Conservation (phyloP, 1,140 invertebrate genomes). For the Agrilus planipennis region DNA sequence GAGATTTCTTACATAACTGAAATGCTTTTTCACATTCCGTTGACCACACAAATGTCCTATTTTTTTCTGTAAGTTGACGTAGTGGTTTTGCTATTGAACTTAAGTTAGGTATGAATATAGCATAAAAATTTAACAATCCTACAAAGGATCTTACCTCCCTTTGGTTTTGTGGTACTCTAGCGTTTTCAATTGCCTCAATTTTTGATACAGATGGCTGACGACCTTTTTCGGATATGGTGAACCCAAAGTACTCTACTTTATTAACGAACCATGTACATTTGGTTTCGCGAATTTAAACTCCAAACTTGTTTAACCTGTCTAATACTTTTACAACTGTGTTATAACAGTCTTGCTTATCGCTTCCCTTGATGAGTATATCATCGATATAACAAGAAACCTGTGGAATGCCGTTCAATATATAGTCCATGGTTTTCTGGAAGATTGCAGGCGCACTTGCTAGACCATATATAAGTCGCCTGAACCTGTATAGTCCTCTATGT, state of each 20-base stretch:
- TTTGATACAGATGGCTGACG: neutral
- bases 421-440: constrained; percentile 31
- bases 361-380: constrained; percentile 23
- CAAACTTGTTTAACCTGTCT: too few species aligned
- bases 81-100: neutral
- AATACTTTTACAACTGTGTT: too few species aligned
- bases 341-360: constrained; percentile 14
- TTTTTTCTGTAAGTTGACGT: neutral
- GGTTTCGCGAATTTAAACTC: too few species aligned
- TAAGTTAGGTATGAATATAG: constrained; percentile 5
- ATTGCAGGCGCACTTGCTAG: constrained; percentile 23
- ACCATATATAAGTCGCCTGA: constrained; percentile 31
- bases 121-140: neutral
- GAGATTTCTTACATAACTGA: constrained; percentile 19
- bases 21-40: constrained; percentile 25
- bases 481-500: constrained; percentile 25
- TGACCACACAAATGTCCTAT: constrained; percentile 17
- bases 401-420: constrained; percentile 18
- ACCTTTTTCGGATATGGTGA: neutral
- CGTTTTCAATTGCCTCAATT: neutral
- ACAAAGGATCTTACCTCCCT: neutral
- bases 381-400: constrained; percentile 19
- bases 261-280: neutral
- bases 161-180: neutral
- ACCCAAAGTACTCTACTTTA: neutral